These are phyloP conservation scores for Acanthoscelides obtectus DNA, from an alignment of 2,888 invertebrate species.

Conservation along the genomic window DNA sequence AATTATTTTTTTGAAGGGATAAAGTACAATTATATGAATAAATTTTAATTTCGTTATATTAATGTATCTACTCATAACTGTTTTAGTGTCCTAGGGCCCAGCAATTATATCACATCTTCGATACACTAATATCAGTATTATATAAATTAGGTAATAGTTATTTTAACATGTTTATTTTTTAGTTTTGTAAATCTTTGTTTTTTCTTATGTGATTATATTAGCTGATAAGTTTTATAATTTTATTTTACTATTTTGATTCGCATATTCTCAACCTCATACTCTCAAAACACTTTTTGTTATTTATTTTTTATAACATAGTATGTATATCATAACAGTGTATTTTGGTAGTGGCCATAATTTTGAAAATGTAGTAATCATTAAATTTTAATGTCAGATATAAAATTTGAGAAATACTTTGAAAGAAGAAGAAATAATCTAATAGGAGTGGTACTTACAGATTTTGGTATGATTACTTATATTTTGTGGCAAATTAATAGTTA, in stretches of 20 bases:
- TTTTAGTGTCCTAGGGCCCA: neutral
- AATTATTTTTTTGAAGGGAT: too few relatives aligned
- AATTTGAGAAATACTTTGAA: too few relatives aligned
- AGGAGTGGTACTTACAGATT: neutral
- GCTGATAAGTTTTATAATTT: neutral
- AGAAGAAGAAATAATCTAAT: neutral
- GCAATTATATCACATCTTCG: neutral
- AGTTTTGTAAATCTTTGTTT: neutral
- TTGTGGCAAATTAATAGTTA: neutral
- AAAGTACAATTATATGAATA: too few relatives aligned
- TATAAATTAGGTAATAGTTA: too few relatives aligned
- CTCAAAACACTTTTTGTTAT: too few relatives aligned
- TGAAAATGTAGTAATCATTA: too few relatives aligned
- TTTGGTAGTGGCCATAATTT: neutral
- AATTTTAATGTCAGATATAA: too few relatives aligned
- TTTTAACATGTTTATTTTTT: too few relatives aligned
- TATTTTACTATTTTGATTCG: neutral
- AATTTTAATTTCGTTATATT: too few relatives aligned
- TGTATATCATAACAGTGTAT: neutral
- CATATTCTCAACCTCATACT: neutral
- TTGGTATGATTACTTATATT: neutral
- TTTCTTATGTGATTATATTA: neutral
- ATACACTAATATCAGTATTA: neutral
- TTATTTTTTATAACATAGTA: too few relatives aligned
- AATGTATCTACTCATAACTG: neutral